These are phyloP conservation scores for Ahaetulla prasina DNA, from an alignment of 2,113 vertebrate genomes.

Conservation along the genomic window DNA sequence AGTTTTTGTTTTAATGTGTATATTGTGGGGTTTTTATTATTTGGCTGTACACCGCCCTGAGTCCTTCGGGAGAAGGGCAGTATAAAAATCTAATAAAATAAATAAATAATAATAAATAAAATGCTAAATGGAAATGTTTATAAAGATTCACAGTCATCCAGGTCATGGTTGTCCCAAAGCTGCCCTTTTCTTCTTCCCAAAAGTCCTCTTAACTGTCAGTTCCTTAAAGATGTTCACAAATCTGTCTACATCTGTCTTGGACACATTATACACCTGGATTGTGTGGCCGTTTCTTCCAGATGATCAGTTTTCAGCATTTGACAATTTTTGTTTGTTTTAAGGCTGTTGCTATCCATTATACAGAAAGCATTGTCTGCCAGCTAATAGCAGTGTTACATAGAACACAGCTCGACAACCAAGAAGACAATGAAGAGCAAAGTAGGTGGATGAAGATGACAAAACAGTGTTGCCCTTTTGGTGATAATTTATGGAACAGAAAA, in stretches of 20 bases:
- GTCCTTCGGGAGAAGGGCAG: no score
- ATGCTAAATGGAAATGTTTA: constrained; percentile 8
- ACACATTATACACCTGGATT: constrained; percentile 52
- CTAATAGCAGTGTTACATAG: constrained; percentile 49
- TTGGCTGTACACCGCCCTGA: no score
- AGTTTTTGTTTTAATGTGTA: no score
- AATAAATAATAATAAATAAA: no score
- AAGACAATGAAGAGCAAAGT: constrained; percentile 14
- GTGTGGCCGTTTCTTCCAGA: constrained; percentile 47
- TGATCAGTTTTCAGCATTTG: constrained; percentile 61
- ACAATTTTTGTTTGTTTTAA: constrained; percentile 53
- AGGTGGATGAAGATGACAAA: background rate
- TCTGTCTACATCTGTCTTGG: constrained; percentile 46
- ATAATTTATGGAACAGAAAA: constrained; percentile 14
- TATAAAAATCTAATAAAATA: no score
- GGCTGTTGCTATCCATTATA: constrained; percentile 45
- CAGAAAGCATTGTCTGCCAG: constrained; percentile 49
- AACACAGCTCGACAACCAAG: constrained; percentile 44
- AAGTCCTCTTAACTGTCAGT: constrained; percentile 10
- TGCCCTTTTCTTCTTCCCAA: no score
- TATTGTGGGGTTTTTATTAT: no score
- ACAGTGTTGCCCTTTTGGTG: constrained; percentile 10
- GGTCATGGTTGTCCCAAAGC: no score
- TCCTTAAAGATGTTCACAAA: constrained; percentile 36
- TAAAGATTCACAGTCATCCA: background rate